Evolutionary conservation across 2,888 invertebrate species (phyloP), one percentile per base, ranked within the genome.

Genomic region (Melanotus villosus): DNA sequence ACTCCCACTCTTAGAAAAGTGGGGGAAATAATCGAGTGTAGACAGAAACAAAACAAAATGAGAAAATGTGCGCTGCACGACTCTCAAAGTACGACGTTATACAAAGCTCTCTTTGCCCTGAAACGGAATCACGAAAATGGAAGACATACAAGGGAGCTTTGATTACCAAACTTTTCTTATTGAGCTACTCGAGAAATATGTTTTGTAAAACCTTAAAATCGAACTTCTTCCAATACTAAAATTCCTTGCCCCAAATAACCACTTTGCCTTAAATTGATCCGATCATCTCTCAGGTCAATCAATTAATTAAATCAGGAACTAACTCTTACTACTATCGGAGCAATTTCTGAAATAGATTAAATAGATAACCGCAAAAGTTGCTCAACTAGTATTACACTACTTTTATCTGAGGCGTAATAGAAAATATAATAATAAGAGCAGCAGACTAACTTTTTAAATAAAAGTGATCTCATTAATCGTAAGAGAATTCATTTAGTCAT

Each of bases 41-140:
- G 75, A 80, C 79, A 78, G 77, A 77, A 79, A 79, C 78, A 80
- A 79, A 80, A 79, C 80, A 79, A 80, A 79, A 79, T 78, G 79
- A 77, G 79, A 76, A 76, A 77, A 77, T 74, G 70, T 73, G 72
- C 73, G 65, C 65, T 70, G 71, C 58, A 75, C 73, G 68, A 71
- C 71, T 70, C 70, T 66, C 72, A 74, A 75, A 76, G 74, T 74
- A 70, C 65, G 66, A 71, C 62, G 50, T 52, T 56, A 50, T 41
- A 68, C 66, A 74, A 73, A 69, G 65, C 65, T 60, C 52, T 54
- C 54, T 59, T 50, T 41, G 16, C 38, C 54, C 57, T 59, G 56
- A 60, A 67, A 64, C 67, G 56, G 47, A 66, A 66, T 66, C 57
- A 65, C 59, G 68, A 70, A 34, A 69, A 62, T 59, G 23, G 58